Conservation (phyloP, 2,888 invertebrate genomes). For the Dolichomitus sp. region DNA sequence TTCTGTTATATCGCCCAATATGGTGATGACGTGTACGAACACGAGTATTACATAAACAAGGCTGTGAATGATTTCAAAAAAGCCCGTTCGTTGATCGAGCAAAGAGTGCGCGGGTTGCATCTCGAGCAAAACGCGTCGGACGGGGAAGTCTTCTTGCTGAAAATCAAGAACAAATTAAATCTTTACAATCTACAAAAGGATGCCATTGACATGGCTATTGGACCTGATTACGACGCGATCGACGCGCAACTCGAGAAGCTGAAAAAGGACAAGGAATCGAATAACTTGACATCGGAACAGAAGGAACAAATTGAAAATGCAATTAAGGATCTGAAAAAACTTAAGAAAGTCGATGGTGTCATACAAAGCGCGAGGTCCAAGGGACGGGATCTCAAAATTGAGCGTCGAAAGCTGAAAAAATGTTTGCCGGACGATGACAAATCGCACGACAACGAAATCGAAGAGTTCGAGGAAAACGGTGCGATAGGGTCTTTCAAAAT, state of each 20-base stretch:
- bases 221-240: slow-evolving; percentile 11
- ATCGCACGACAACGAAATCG: slow-evolving; percentile 24
- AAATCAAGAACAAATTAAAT: slow-evolving; percentile 36
- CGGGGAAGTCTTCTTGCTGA: slow-evolving; percentile 11
- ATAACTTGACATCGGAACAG: slow-evolving; percentile 1
- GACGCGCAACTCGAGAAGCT: slow-evolving; percentile 3
- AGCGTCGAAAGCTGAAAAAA: not conserved
- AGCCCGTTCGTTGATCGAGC: slow-evolving; percentile 22
- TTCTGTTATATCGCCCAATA: slow-evolving; percentile 58
- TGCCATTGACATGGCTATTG: slow-evolving; percentile 34
- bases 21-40: not conserved
- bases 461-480: slow-evolving; percentile 30
- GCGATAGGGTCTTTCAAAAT: slow-evolving; percentile 16
- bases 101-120: slow-evolving; percentile 20
- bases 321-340: not conserved
- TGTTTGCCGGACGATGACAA: slow-evolving; percentile 4
- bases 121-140: slow-evolving; percentile 29
- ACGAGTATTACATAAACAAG: not conserved
- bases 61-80: slow-evolving; percentile 6
- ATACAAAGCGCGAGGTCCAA: slow-evolving; percentile 3
- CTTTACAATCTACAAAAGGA: slow-evolving; percentile 63
- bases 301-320: not conserved
- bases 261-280: not conserved
- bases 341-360: not conserved
- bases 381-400: slow-evolving; percentile 3